These are phyloP conservation scores for Cephus pulcher DNA, from an alignment of 2,888 invertebrate species.

Conservation along the genomic window DNA sequence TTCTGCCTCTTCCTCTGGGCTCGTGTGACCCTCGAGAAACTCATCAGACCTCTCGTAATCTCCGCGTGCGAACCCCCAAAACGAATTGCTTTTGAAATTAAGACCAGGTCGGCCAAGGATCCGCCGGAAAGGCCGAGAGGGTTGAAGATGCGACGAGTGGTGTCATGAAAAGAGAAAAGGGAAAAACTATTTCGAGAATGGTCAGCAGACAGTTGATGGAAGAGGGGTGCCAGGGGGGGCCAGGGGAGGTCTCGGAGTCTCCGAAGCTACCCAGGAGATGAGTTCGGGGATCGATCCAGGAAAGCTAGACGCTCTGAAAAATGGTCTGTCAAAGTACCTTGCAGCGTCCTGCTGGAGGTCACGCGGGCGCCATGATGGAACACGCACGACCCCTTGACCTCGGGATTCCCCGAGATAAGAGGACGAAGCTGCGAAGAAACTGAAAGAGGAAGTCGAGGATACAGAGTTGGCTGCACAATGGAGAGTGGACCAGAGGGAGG, in stretches of 20 bases:
- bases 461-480: neutral
- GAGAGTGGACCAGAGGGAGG: neutral
- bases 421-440: neutral
- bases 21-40: conserved; percentile 55
- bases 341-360: neutral
- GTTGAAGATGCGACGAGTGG: neutral
- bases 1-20: conserved; percentile 43
- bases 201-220: neutral
- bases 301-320: neutral
- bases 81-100: conserved; percentile 60
- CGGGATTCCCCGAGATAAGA: neutral
- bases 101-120: conserved; percentile 22
- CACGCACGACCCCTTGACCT: neutral
- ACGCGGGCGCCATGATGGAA: neutral
- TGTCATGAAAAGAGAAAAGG: neutral
- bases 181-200: neutral
- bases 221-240: neutral
- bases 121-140: neutral
- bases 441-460: neutral
- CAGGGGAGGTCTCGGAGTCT: neutral
- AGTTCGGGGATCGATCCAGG: neutral
- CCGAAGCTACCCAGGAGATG: neutral
- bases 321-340: neutral
- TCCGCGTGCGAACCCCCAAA: conserved; percentile 51
- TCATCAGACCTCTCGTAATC: conserved; percentile 63